phyloP scores from a whole-genome alignment of 37 sponge, comb jelly and placozoan genomes.

The Eunapius fragilis region DNA sequence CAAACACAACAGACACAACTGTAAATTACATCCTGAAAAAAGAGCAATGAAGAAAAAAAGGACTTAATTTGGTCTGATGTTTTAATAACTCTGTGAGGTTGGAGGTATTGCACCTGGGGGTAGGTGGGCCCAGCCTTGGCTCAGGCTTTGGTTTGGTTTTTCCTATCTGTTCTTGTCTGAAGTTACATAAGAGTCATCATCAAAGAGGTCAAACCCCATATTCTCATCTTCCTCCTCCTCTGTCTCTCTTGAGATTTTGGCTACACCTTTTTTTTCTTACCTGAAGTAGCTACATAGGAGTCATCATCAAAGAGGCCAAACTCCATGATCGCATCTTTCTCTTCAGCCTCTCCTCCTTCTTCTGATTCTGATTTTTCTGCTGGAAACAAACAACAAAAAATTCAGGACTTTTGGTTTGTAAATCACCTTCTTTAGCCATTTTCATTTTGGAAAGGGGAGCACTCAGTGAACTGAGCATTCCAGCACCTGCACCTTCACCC shows the following conservation, averaged over 20 bases:
- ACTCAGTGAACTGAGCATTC: background rate
- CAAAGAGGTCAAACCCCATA: conserved; percentile 14
- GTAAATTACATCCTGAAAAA: background rate
- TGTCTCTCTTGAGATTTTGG: background rate
- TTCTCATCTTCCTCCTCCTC: background rate
- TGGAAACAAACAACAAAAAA: background rate
- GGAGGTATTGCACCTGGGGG: background rate
- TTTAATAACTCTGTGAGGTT: background rate
- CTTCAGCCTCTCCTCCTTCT: background rate
- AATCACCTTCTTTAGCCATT: background rate
- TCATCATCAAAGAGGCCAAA: background rate
- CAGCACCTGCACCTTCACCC: background rate
- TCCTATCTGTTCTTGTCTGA: background rate
- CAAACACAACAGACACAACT: background rate
- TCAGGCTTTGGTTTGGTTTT: background rate
- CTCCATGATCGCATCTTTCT: background rate
- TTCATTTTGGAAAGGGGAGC: background rate
- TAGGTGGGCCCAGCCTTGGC: background rate
- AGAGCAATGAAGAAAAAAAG: background rate
- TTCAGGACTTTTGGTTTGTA: background rate
- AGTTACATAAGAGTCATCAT: background rate
- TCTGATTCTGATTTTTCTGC: background rate
- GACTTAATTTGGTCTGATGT: background rate
- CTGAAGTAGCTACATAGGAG: no score
- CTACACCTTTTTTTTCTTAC: background rate